A percentile compares a stretch with the other conserved stretches of the same genome.
Conservation (phyloP, 1,140 invertebrate genomes). For the Drosophila kurseongensis region DNA sequence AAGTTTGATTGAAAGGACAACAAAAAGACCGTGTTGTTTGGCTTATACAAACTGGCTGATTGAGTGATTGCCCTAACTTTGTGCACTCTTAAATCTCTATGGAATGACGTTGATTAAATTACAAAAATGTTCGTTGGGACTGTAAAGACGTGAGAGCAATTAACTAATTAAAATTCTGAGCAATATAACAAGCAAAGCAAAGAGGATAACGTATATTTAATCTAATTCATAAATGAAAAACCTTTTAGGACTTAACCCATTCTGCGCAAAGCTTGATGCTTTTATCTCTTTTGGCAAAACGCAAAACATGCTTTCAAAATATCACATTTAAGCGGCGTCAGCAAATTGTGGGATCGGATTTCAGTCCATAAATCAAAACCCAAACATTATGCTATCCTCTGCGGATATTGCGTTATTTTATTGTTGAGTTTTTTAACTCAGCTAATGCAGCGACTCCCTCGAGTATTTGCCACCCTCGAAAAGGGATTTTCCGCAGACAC, state of each 20-base stretch:
- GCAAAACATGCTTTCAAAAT: slow-evolving; percentile 33
- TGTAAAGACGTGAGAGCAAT: slow-evolving; percentile 1
- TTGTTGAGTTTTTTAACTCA: slow-evolving; percentile 32
- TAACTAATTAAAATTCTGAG: slow-evolving; percentile 28
- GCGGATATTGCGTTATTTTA: slow-evolving; percentile 32
- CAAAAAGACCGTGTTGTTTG: slow-evolving; percentile 7
- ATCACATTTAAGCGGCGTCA: slow-evolving; percentile 54
- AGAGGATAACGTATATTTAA: slow-evolving; percentile 1
- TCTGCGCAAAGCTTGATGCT: not conserved
- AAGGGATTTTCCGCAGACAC: slow-evolving; percentile 12
- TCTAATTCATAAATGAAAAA: slow-evolving; percentile 29
- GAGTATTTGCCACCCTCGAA: not conserved
- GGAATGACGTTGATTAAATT: not conserved
- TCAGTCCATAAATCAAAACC: slow-evolving; percentile 59
- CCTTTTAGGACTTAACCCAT: slow-evolving; percentile 19
- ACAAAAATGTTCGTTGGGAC: not conserved
- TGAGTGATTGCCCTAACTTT: slow-evolving; percentile 19
- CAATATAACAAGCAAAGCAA: not conserved
- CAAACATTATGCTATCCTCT: slow-evolving; percentile 59
- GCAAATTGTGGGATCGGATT: slow-evolving; percentile 35
- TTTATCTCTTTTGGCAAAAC: slow-evolving; percentile 7
- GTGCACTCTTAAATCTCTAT: not conserved
- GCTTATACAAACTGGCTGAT: slow-evolving; percentile 28
- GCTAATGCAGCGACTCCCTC: slow-evolving; percentile 28
- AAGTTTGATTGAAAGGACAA: slow-evolving; percentile 31